Evolutionary conservation across 1,140 invertebrate species (phyloP), one percentile per base, ranked within the genome.

Genomic region (Penaeus chinensis): DNA sequence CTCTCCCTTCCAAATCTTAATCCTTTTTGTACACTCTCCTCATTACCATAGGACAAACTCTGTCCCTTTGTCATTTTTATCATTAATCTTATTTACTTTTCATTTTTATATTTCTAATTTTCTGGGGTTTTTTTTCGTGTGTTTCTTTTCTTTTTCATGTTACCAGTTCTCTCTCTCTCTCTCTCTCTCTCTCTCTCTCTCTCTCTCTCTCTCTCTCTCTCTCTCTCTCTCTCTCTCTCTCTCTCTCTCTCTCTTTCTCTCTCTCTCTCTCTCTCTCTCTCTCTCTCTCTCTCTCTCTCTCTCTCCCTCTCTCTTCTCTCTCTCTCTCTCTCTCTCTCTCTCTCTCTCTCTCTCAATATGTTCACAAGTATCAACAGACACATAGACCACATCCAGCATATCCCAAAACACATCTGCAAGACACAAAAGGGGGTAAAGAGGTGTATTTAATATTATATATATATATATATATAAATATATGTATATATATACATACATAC

Each of bases 181-280:
- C 79, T 19, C 24, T 65, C 27, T 54, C 63, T 22, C 42, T 19
- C 20, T 47, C 60, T 47, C 47, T 42, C 66, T 47, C 82, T 22
- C 62, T 32, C 27, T 60, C n/a, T 27, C 62, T 32, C 10, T 47
- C 37, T 47, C 20, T 65, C n/a, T 62, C 62, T 62, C 18, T 65
- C 62, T 61, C 71, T 74, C 71, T 74, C 18, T 74, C 71, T 74
- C 69, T 74, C 69, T 74, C 69, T 74, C 18, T 74, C 4, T 74
- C 18, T 71, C 69, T 71, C 69, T 71, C 69, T 71, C 69, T 71
- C 69, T 11, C 69, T 11, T 32, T 11, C 69, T 11, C 69, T 11
- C 69, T 11, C 69, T 2, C n/a, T 22, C n/a, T 4, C n/a, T 42
- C 10, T 77, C 20, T 77, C 24, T 24, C 27, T 22, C 7, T 20